phyloP scores from a whole-genome alignment of 2,797 vertebrate genomes.

The Platyrinchus mystaceus region DNA sequence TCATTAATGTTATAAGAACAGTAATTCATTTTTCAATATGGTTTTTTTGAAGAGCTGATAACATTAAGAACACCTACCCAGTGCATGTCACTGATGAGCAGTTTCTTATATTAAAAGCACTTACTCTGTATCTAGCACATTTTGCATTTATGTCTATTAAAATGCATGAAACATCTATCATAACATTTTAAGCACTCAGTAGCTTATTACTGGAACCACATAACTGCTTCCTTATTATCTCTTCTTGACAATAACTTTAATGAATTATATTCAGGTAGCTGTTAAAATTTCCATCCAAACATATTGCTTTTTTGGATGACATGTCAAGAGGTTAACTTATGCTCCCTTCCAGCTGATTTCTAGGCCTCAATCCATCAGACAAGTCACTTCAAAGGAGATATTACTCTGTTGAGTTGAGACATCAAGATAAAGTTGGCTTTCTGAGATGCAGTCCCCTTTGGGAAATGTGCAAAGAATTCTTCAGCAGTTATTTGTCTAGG shows the following conservation, averaged over 20 bases:
- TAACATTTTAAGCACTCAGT: constrained; percentile 48
- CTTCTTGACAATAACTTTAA: constrained; percentile 46
- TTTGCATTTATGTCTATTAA: constrained; percentile 56
- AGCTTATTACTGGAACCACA: constrained; percentile 44
- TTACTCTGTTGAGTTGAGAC: constrained; percentile 23
- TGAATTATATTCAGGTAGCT: constrained; percentile 36
- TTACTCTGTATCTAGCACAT: not conserved
- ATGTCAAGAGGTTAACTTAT: constrained; percentile 36
- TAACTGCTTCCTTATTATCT: constrained; percentile 53
- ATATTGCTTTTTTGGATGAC: constrained; percentile 4
- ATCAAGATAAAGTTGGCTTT: constrained; percentile 23
- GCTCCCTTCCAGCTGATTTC: constrained; percentile 52
- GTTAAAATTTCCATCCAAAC: constrained; percentile 39
- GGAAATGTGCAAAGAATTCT: not conserved
- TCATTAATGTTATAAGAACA: constrained; percentile 26
- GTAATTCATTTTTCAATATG: constrained; percentile 24
- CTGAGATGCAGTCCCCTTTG: constrained; percentile 19
- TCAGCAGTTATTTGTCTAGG: constrained; percentile 23
- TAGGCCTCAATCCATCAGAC: constrained; percentile 36
- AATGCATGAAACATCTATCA: constrained; percentile 53
- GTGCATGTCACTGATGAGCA: constrained; percentile 34
- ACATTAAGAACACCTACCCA: constrained; percentile 30
- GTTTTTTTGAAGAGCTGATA: constrained; percentile 18
- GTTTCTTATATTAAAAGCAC: constrained; percentile 39
- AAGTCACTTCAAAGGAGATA: constrained; percentile 29